Conservation (phyloP, 2,797 vertebrate species). For the Eulemur albifrons region DNA sequence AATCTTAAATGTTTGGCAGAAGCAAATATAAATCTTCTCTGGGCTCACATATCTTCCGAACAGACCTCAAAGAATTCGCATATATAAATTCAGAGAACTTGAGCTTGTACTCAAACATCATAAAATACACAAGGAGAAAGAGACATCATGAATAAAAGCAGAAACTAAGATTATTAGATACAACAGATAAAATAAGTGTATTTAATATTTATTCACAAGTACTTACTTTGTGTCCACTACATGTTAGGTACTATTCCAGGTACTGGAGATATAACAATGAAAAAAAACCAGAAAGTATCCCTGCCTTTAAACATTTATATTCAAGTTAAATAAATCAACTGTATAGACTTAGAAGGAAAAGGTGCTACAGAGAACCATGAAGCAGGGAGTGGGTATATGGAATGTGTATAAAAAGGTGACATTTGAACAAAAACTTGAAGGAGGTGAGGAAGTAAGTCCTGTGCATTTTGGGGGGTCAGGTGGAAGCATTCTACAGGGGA, state of each 20-base stretch:
- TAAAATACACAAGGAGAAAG: neutral
- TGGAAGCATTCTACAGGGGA: neutral
- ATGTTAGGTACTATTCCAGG: neutral
- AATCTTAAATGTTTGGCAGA: neutral
- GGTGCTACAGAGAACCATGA: neutral
- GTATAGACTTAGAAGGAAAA: neutral
- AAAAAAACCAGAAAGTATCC: neutral
- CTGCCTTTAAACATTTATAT: neutral
- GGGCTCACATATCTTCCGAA: neutral
- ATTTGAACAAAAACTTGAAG: neutral
- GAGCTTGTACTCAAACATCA: neutral
- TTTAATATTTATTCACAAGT: neutral
- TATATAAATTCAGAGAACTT: neutral
- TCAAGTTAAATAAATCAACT: neutral
- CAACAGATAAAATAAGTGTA: neutral
- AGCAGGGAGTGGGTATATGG: neutral
- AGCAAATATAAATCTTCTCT: neutral
- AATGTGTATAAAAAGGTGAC: neutral
- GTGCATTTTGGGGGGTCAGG: neutral
- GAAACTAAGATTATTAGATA: neutral
- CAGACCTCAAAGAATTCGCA: neutral
- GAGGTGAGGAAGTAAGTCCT: neutral
- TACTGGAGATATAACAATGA: neutral
- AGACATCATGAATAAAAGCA: neutral
- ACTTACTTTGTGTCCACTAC: neutral